These are phyloP conservation scores for Lutra lutra DNA, from an alignment of 2,797 vertebrate genomes.

Conservation along the genomic window DNA sequence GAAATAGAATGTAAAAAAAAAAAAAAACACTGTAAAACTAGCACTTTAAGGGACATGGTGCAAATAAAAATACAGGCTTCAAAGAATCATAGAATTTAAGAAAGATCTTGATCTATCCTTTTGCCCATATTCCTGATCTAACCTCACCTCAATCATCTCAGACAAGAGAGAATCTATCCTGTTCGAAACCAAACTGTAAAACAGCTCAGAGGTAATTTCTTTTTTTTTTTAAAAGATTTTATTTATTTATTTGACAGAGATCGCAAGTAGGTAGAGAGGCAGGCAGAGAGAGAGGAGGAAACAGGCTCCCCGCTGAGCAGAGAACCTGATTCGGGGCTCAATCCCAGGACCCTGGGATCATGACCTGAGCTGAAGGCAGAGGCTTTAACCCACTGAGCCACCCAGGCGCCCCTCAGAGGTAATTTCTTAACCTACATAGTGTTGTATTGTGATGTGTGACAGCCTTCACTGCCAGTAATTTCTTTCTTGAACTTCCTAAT, in stretches of 20 bases:
- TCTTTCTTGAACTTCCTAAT: conserved; percentile 60
- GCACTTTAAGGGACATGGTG: not conserved
- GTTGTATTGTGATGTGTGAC: conserved; percentile 58
- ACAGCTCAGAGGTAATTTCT: conserved; percentile 44
- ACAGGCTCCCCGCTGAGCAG: too few relatives aligned
- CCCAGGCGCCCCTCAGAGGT: too few relatives aligned
- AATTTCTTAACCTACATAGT: conserved; percentile 41
- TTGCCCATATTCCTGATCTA: not conserved
- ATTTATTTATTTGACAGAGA: too few relatives aligned
- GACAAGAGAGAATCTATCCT: conserved; percentile 26
- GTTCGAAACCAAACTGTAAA: conserved; percentile 63
- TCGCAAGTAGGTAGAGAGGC: too few relatives aligned
- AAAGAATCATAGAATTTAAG: conserved; percentile 13
- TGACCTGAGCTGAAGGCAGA: too few relatives aligned
- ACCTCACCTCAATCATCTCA: conserved; percentile 28
- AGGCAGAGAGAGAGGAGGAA: too few relatives aligned
- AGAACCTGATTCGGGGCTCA: too few relatives aligned
- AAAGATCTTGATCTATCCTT: conserved; percentile 38
- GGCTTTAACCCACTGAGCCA: too few relatives aligned
- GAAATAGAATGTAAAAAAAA: conserved; percentile 25
- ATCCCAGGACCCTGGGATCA: too few relatives aligned
- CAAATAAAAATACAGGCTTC: conserved; percentile 43
- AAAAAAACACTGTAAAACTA: conserved; percentile 47
- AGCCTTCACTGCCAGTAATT: conserved; percentile 56
- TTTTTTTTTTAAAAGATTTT: too few relatives aligned